Base-by-base conservation (phyloP, 2,113 vertebrate species). In the Macrotus californicus region DNA sequence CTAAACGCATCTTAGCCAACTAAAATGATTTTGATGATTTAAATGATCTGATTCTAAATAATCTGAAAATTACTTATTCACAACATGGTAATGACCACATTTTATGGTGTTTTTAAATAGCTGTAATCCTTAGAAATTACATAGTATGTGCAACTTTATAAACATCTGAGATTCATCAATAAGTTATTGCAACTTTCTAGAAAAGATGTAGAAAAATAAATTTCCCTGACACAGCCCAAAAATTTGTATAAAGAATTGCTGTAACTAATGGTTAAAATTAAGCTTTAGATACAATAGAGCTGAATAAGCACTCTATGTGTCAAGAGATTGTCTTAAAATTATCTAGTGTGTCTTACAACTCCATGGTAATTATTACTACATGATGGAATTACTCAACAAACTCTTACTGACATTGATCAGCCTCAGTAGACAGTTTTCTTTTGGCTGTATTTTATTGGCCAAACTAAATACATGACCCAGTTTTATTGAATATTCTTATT, bases 11-110 rank as follows among this genome's bases (percentile, higher is more conserved):
- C 77, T 26, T 70, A 97, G 91, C 92, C 97, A 98, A 92, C 21
- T 94, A 84, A 95, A 98, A 96, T 96, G 54, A 87, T 89, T 89
- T n/a, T 94, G 80, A 84, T 80, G 26, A 97, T 90, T 75, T 54
- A 92, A 73, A 72, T 61, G 34, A 84, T 86, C 96, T 70, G 31
- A 97, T 96, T 96, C 46, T 73, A 96, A 97, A 64, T 77, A 85
- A 46, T 81, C 22, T 80, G 83, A 77, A 97, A 97, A 93, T 87
- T 81, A 72, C 26, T 84, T 91, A 93, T 69, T 94, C 94, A 64
- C 81, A 85, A 70, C 69, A 94, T 94, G 13, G 91, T 89, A 43
- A 89, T 94, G 43, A 31, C 41, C 95, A 92, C 80, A 87, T 96
- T 96, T 93, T 96, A 21, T 66, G 43, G 11, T 83, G n/a, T 91